phyloP scores from a whole-genome alignment of 2,797 vertebrate genomes.

The Thamnophis elegans region DNA sequence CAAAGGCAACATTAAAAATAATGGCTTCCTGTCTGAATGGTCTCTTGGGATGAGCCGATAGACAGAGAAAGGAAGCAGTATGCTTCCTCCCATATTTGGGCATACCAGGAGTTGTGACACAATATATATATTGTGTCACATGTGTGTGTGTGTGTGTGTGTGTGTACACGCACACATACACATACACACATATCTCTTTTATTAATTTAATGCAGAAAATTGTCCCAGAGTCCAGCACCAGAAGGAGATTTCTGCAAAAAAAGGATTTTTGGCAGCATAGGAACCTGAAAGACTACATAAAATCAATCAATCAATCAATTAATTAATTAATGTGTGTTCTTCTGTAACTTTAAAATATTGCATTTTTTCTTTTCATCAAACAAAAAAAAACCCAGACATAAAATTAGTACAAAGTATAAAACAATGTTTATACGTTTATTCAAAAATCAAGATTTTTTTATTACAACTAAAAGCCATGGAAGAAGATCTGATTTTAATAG shows the following conservation, averaged over 20 bases:
- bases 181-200: background rate
- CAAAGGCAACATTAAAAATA: too few relatives aligned
- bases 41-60: too few relatives aligned
- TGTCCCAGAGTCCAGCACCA: background rate
- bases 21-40: too few relatives aligned
- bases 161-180: too few relatives aligned
- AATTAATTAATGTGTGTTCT: background rate
- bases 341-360: background rate
- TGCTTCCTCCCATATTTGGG: too few relatives aligned
- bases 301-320: background rate
- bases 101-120: too few relatives aligned
- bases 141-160: too few relatives aligned
- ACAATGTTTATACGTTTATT: background rate
- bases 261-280: background rate
- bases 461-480: background rate
- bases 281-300: background rate
- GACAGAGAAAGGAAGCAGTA: too few relatives aligned
- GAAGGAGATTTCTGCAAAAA: background rate
- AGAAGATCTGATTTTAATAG: constrained; percentile 12
- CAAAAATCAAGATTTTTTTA: background rate
- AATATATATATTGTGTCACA: too few relatives aligned
- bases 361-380: background rate
- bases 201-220: background rate
- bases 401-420: background rate
- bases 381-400: constrained; percentile 4